Conservation (phyloP, 2,888 invertebrate species). For the Lamellibrachia columna region DNA sequence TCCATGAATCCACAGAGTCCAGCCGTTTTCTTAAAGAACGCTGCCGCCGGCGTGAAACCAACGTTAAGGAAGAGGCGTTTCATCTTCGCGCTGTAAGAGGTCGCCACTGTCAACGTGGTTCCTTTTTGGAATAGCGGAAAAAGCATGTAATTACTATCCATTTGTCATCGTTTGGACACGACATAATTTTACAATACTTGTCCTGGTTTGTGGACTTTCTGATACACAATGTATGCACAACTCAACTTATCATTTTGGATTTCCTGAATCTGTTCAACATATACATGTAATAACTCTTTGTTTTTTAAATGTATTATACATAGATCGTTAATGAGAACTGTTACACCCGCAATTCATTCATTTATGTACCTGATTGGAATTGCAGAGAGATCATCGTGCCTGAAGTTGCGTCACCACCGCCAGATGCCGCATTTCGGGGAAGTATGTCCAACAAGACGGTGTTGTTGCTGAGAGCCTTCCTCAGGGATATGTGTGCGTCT, state of each 20-base stretch:
- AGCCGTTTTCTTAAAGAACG: constrained; percentile 20
- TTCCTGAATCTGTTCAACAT: not conserved
- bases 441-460: not conserved
- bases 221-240: too few relatives aligned
- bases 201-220: not conserved
- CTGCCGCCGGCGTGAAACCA: constrained; percentile 11
- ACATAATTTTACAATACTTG: not conserved
- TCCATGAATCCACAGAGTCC: constrained; percentile 31
- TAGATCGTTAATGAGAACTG: not conserved
- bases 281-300: too few relatives aligned
- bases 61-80: constrained; percentile 28
- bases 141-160: not conserved
- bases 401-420: not conserved
- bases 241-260: not conserved
- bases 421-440: not conserved
- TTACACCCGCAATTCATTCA: not conserved
- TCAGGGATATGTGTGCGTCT: not conserved
- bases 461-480: not conserved
- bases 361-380: not conserved
- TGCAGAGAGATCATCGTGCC: constrained; percentile 18
- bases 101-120: constrained; percentile 19
- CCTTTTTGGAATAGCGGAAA: not conserved
- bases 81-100: constrained; percentile 25
- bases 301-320: too few relatives aligned
- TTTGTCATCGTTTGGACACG: not conserved